These are phyloP conservation scores for Anthopleura xanthogrammica DNA, from an alignment of 92 coral and sea anemone genomes.

Conservation along the genomic window DNA sequence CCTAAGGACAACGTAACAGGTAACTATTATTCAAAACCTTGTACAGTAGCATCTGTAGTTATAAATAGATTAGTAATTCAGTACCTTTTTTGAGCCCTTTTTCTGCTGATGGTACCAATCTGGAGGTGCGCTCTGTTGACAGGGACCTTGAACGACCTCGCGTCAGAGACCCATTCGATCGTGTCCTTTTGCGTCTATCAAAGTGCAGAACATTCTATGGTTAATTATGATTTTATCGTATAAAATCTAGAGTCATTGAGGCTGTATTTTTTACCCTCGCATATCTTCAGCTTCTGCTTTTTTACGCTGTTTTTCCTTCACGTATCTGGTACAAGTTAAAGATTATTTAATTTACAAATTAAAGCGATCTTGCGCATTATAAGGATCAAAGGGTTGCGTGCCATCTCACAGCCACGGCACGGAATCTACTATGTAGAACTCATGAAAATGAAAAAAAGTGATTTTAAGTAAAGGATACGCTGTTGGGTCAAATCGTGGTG, in stretches of 20 bases:
- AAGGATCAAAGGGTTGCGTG: too few species aligned
- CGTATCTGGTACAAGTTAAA: conserved; percentile 65
- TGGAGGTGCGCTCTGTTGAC: conserved; percentile 85
- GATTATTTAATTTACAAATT: neutral
- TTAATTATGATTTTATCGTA: neutral
- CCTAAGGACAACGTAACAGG: conserved; percentile 9
- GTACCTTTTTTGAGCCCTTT: conserved; percentile 37
- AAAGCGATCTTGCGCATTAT: too few species aligned
- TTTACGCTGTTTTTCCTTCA: conserved; percentile 89
- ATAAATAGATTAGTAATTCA: neutral
- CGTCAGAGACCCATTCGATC: conserved; percentile 64
- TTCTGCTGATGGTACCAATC: conserved; percentile 40
- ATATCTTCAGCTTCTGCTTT: conserved; percentile 60
- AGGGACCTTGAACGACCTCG: conserved; percentile 89
- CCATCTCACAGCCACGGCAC: too few species aligned
- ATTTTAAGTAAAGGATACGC: conserved; percentile 78
- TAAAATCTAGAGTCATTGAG: too few species aligned
- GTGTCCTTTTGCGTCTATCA: conserved; percentile 65
- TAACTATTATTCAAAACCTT: neutral
- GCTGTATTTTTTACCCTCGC: conserved; percentile 66
- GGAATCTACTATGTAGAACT: too few species aligned
- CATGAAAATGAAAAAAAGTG: too few species aligned
- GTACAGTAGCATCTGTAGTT: neutral
- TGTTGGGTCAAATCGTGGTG: conserved; percentile 94
- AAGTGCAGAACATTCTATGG: neutral